Evolutionary conservation across 2,797 vertebrate species (phyloP), one percentile per base, ranked within the genome.

Genomic region (Merluccius polli): DNA sequence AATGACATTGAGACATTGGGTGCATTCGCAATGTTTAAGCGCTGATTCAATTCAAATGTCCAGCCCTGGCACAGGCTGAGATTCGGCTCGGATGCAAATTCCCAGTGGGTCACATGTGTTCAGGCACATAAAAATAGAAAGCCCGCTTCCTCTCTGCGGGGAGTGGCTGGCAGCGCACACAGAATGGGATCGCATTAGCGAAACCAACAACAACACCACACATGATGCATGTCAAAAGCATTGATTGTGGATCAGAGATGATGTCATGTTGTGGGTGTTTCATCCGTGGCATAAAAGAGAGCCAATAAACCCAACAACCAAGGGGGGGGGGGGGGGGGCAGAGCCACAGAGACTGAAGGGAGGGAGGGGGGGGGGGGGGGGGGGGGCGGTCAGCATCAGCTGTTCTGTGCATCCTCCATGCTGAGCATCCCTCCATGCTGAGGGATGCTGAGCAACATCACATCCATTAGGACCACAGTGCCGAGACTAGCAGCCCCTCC

Each of bases 401-500:
- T 78, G 73, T 69, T 82, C 0, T 44, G 73, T 77, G 73, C 78
- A 81, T 85, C 78, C 77, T 86, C 76, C 79, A 80, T 82, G 79
- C n/a, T n/a, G n/a, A n/a, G n/a, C n/a, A n/a, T n/a, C n/a, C n/a
- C n/a, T n/a, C n/a, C n/a, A n/a, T n/a, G n/a, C n/a, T n/a, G 83
- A 89, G 79, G 52, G 90, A 91, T 86, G 89, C 84, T 74, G 79
- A 78, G 68, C 65, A 81, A 76, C 81, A 48, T 82, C 84, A 81
- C 82, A 69, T 77, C 83, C 13, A 77, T 73, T 71, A 83, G 81
- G 70, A 86, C 74, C 84, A 73, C 88, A 81, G 83, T 86, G 87
- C 87, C 89, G 87, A 88, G 89, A 88, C 88, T 87, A 91, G 85
- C 87, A 84, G 86, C 89, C 88, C 86, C 89, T 89, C 91, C 89